Percentiles rank a stretch among this genome's conserved stretches.
phyloP scores from a whole-genome alignment of 2,797 vertebrate species.

The Cyprinella venusta region DNA sequence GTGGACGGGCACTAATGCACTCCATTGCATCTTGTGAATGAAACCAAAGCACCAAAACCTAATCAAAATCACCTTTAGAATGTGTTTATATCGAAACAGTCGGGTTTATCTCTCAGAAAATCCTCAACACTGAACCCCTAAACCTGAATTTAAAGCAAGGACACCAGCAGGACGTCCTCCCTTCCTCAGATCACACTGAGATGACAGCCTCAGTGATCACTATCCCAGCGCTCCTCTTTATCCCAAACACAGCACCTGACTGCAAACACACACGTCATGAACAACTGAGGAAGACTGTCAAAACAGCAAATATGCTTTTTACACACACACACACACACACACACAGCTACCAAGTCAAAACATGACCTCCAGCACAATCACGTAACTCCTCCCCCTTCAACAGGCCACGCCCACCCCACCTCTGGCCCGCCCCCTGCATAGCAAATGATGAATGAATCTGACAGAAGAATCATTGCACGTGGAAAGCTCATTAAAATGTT shows the following conservation, averaged over 20 bases:
- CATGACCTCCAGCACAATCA: neutral
- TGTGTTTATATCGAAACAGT: neutral
- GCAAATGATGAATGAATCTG: constrained; percentile 2
- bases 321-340: too few species aligned
- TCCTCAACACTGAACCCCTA: neutral
- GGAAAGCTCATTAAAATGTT: constrained; percentile 36
- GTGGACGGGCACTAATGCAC: neutral
- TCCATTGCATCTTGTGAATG: neutral
- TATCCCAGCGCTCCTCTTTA: neutral
- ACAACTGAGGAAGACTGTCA: neutral
- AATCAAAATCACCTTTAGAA: neutral
- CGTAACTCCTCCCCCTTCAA: neutral
- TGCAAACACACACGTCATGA: neutral
- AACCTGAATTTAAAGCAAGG: constrained; percentile 2
- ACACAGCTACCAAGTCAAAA: neutral
- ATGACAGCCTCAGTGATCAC: neutral
- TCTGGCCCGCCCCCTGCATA: neutral
- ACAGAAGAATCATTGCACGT: neutral
- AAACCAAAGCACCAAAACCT: neutral
- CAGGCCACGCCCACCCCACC: neutral
- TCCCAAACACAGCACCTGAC: neutral
- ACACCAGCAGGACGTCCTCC: neutral
- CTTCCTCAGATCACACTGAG: neutral
- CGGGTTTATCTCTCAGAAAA: neutral
- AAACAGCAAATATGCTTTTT: neutral